Conservation (phyloP, 2,888 invertebrate species). For the Penaeus monodon region DNA sequence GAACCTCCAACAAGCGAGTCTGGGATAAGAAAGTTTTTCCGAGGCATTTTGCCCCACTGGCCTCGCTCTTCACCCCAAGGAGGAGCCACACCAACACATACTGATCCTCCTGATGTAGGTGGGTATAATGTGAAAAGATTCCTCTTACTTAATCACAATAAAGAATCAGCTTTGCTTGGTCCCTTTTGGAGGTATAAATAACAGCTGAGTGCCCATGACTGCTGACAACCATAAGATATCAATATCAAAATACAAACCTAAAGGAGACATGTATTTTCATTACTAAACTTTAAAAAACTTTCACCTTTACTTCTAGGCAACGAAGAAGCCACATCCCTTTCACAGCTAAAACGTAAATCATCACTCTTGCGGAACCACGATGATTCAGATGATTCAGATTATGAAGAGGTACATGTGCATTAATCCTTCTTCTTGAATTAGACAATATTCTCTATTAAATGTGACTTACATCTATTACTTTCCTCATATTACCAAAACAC, state of each 20-base stretch:
- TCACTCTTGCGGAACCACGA: background rate
- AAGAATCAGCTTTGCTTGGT: too few relatives aligned
- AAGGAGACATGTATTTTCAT: too few relatives aligned
- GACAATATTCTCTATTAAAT: background rate
- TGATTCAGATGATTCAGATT: conserved; percentile 50
- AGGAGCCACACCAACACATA: conserved; percentile 28
- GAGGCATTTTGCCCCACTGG: conserved; percentile 38
- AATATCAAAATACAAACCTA: too few relatives aligned
- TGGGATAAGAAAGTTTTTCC: conserved; percentile 30
- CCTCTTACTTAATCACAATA: too few relatives aligned
- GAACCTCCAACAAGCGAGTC: conserved; percentile 27
- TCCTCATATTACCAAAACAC: too few relatives aligned
- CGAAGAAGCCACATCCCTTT: conserved; percentile 3
- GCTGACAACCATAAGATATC: too few relatives aligned
- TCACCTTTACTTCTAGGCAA: conserved; percentile 3
- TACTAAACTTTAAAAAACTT: background rate
- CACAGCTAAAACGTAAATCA: conserved; percentile 46
- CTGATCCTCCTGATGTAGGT: conserved; percentile 15
- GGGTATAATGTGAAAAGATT: too few relatives aligned
- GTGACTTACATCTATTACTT: background rate
- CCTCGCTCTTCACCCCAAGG: conserved; percentile 29
- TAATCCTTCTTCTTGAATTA: too few relatives aligned
- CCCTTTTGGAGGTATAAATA: too few relatives aligned
- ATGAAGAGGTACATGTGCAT: conserved; percentile 30
- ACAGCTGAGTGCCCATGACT: too few relatives aligned